A percentile compares a stretch with the other conserved stretches of the same genome.
Evolutionary conservation across 2,113 vertebrate genomes (phyloP).

Genomic region (Cebidichthys violaceus): DNA sequence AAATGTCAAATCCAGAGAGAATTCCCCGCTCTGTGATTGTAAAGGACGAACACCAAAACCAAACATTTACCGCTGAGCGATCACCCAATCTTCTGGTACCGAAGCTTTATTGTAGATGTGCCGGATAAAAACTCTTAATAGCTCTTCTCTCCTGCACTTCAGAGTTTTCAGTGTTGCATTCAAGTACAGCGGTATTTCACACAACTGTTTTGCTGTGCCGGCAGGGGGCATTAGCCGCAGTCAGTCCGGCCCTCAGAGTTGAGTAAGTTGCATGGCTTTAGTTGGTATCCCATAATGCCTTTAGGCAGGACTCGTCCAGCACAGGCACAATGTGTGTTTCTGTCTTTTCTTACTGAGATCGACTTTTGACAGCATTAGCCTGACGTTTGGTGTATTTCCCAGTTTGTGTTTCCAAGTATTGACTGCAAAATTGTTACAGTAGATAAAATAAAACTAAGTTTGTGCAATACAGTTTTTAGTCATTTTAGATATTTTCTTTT

Average conservation of each 20-base stretch:
- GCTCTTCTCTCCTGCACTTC: neutral
- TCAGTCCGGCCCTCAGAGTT: neutral
- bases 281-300: slow-evolving; percentile 5
- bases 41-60: neutral
- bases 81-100: neutral
- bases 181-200: neutral
- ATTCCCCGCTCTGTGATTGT: neutral
- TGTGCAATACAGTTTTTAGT: neutral
- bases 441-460: neutral
- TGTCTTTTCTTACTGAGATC: neutral
- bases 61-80: neutral
- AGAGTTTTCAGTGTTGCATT: neutral
- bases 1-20: slow-evolving; percentile 22
- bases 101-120: neutral
- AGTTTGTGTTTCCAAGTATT: neutral
- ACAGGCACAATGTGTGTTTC: neutral
- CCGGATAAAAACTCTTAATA: neutral
- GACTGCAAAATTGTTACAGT: neutral
- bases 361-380: neutral
- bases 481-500: neutral
- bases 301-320: neutral
- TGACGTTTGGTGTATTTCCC: neutral
- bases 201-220: neutral
- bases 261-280: neutral
- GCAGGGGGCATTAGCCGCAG: neutral